Base-by-base conservation (phyloP, 1,140 invertebrate species). In the Aphaenogaster ashmeadi region DNA sequence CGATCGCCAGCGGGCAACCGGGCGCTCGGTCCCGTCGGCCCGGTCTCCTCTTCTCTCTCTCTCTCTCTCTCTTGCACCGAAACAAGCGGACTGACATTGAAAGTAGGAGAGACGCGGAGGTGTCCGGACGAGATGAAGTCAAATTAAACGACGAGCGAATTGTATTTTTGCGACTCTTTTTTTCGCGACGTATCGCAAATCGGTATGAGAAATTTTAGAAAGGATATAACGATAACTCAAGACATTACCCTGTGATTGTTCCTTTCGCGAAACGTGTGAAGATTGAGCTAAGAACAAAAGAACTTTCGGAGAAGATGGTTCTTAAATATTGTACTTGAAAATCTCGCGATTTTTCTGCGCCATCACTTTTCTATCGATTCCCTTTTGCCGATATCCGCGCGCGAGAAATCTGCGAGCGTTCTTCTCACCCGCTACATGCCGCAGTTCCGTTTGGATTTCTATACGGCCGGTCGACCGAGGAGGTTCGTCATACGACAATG, bases 401-500 rank as follows among this genome's bases (percentile, higher is more conserved):
- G 11, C n/a, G 38, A 47, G 41, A 44, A 44, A 69, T 50, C 13
- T 8, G 13, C 33, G 44, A 15, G n/a, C 13, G 41, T 74, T 83
- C 56, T 72, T 83, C 67, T 74, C 80, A 84, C 80, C 69, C 69
- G 80, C 69, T 84, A 74, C 54, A 75, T 50, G 44, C 33, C 41
- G 38, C 69, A 58, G 2, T 38, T 60, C 54, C 69, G 56, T 60
- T 60, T 41, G 54, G 80, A 38, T 75, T 84, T 84, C 80, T 84
- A 84, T 36, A 38, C 41, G 13, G 58, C 54, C 69, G 56, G 21
- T 13, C 27, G 7, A 41, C 41, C 80, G 69, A 67, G 36, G 21
- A 60, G 80, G 69, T 84, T 33, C 80, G 80, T 84, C 80, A 84
- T 50, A 60, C 80, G 69, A 84, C 80, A 84, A 84, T 84, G 80